These are phyloP conservation scores for roundworm (Caenorhabditis elegans) DNA, from an alignment of 1,140 invertebrate genomes.

Conservation along the genomic window WBcel235 BX284605.5:10118001-10118500, in stretches of 20 bases:
- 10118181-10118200: constrained; percentile 42
- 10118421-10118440: not conserved
- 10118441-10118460: not conserved
- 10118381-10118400: constrained; percentile 32
- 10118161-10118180: constrained; percentile 47
- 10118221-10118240: constrained; percentile 51
- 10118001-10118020: too few relatives aligned
- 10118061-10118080: constrained; percentile 36
- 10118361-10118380: constrained; percentile 24
- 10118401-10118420: constrained; percentile 20
- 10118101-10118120: constrained; percentile 43
- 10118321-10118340: constrained; percentile 31
- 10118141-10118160: constrained; percentile 49
- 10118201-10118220: constrained; percentile 47
- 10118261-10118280: constrained; percentile 48
- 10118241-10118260: constrained; percentile 41
- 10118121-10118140: constrained; percentile 44
- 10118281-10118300: constrained; percentile 26
- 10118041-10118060: constrained; percentile 39
- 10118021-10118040: not conserved
- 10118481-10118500: constrained; percentile 39
- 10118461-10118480: constrained; percentile 46
- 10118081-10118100: constrained; percentile 35
- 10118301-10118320: constrained; percentile 35
- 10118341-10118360: constrained; percentile 34